A percentile compares a stretch with the other conserved stretches of the same genome.
These are phyloP conservation scores for Calameuta idolon DNA, from an alignment of 2,888 invertebrate species.

Conservation along the genomic window DNA sequence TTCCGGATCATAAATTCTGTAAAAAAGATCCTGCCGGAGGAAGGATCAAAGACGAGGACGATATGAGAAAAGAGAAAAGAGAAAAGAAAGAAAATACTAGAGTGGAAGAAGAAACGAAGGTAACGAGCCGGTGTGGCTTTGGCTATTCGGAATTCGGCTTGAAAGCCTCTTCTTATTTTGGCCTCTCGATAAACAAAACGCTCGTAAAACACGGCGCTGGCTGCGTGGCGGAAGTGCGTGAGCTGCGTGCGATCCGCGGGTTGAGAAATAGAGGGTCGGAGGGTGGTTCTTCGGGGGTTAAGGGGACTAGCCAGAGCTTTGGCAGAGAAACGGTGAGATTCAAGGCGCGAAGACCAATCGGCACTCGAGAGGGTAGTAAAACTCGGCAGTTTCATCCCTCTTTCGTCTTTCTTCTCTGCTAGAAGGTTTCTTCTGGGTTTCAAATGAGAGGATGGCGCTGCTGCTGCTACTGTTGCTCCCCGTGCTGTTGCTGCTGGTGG, in stretches of 20 bases:
- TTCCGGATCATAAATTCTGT: no score
- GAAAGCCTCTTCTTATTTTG: neutral
- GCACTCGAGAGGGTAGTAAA: constrained; percentile 15
- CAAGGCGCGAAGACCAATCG: constrained; percentile 4
- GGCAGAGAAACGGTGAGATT: neutral
- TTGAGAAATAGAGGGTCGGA: neutral
- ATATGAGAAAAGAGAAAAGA: neutral
- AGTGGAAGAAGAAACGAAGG: neutral
- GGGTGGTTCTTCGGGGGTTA: neutral
- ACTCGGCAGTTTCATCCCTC: constrained; percentile 27
- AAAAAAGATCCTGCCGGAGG: no score
- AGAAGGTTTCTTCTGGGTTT: neutral
- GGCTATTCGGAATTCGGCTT: neutral
- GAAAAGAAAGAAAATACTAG: neutral
- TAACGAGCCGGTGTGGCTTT: neutral
- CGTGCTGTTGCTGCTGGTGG: neutral
- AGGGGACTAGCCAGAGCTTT: neutral
- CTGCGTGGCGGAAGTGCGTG: neutral
- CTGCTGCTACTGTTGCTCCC: neutral
- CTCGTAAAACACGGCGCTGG: constrained; percentile 12
- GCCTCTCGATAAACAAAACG: constrained; percentile 17
- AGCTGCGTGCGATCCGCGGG: neutral
- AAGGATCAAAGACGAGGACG: no score
- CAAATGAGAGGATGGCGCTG: neutral
- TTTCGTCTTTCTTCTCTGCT: neutral